A percentile compares a stretch with the other conserved stretches of the same genome.
These are phyloP conservation scores for Chelmon rostratus DNA, from an alignment of 2,797 vertebrate species.

Conservation along the genomic window DNA sequence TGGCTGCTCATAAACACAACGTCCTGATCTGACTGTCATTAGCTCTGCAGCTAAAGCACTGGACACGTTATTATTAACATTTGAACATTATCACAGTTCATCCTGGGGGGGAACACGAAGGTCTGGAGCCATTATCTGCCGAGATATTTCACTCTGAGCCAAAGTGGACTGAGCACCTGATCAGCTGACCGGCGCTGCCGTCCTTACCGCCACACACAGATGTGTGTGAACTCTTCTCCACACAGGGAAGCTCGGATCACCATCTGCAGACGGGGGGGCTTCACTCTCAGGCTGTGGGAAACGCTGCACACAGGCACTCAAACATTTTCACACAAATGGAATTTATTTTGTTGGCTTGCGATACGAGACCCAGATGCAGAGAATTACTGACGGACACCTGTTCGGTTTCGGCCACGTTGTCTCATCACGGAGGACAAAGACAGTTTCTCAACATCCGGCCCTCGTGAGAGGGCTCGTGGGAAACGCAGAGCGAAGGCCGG, in stretches of 20 bases:
- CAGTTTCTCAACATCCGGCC: conserved; percentile 31
- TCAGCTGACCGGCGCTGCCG: too few relatives aligned
- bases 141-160: neutral
- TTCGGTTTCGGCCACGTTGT: neutral
- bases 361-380: conserved; percentile 37
- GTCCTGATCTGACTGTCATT: too few relatives aligned
- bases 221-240: too few relatives aligned
- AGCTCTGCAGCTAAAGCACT: too few relatives aligned
- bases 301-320: neutral
- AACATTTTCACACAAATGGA: neutral
- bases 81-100: neutral
- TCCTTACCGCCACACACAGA: too few relatives aligned
- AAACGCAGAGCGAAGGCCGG: conserved; percentile 14
- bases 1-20: too few relatives aligned
- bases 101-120: neutral
- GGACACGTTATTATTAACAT: too few relatives aligned
- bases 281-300: conserved; percentile 33
- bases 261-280: neutral
- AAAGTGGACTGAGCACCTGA: too few relatives aligned
- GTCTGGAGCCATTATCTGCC: neutral
- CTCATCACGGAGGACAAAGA: conserved; percentile 16
- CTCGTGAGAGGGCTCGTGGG: conserved; percentile 30
- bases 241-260: neutral
- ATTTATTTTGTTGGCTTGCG: conserved; percentile 27
- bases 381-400: conserved; percentile 49